A percentile compares a stretch with the other conserved stretches of the same genome.
phyloP scores from a whole-genome alignment of 2,113 vertebrate species.

The Riparia riparia region DNA sequence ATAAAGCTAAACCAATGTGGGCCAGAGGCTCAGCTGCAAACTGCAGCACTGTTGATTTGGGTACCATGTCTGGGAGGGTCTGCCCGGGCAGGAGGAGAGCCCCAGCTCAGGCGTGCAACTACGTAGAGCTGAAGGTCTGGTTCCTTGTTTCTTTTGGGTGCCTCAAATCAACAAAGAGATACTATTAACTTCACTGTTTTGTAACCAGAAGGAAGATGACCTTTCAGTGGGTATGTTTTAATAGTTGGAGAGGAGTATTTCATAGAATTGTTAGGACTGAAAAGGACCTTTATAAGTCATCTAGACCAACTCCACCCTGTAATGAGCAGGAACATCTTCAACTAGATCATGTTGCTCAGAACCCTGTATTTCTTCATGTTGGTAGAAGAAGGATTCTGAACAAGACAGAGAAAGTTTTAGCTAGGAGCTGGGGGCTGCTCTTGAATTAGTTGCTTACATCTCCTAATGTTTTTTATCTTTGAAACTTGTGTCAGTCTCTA shows the following conservation, averaged over 20 bases:
- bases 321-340: neutral
- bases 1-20: neutral
- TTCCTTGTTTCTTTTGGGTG: neutral
- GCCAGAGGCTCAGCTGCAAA: neutral
- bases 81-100: fast-evolving
- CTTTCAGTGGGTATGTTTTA: neutral
- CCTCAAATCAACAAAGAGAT: neutral
- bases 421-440: neutral
- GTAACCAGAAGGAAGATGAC: neutral
- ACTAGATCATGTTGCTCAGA: neutral
- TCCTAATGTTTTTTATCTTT: neutral
- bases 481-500: neutral
- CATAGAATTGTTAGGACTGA: neutral
- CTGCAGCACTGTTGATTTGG: neutral
- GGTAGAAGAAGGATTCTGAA: neutral
- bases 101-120: neutral
- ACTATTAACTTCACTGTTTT: neutral
- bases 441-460: neutral
- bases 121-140: neutral
- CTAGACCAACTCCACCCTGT: neutral
- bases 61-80: neutral
- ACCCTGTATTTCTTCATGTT: neutral
- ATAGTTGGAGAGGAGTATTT: neutral
- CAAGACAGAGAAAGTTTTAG: neutral
- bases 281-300: neutral